These are phyloP conservation scores for Drosophila formosana DNA, from an alignment of 2,888 invertebrate species.

Conservation along the genomic window DNA sequence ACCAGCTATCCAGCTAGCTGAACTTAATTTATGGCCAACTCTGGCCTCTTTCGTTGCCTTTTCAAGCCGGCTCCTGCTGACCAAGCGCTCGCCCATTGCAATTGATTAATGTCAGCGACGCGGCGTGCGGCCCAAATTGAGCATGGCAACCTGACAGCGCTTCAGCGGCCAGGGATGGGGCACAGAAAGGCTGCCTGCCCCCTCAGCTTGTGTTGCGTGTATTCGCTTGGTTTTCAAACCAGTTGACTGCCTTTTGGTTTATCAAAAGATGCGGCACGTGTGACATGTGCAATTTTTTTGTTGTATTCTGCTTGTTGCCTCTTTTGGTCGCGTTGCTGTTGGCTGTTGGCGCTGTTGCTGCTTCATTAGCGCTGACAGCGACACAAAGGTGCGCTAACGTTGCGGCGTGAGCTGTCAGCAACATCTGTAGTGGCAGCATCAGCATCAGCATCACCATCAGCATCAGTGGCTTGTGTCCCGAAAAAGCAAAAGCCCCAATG, in stretches of 20 bases:
- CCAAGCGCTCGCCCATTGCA: constrained; percentile 38
- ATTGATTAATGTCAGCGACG: constrained; percentile 72
- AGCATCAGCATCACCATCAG: background rate
- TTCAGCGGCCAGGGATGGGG: constrained; percentile 2
- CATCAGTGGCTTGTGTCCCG: constrained; percentile 17
- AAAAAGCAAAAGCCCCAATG: constrained; percentile 26
- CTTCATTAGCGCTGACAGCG: constrained; percentile 71
- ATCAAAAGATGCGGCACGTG: constrained; percentile 56
- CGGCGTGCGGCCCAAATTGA: constrained; percentile 43
- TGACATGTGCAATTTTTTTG: constrained; percentile 52
- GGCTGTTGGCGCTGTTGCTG: constrained; percentile 37
- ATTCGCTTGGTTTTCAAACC: constrained; percentile 28
- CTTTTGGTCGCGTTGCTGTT: constrained; percentile 15
- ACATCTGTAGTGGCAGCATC: constrained; percentile 28
- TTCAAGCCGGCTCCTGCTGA: constrained; percentile 38
- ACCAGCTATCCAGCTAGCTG: constrained; percentile 22
- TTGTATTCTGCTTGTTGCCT: constrained; percentile 21
- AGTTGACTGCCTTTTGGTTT: constrained; percentile 42
- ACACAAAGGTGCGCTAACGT: constrained; percentile 60
- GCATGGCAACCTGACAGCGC: constrained; percentile 12
- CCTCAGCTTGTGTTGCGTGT: constrained; percentile 11
- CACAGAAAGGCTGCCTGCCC: background rate
- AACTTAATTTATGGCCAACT: constrained; percentile 61
- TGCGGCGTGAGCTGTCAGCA: constrained; percentile 59
- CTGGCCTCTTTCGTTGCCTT: constrained; percentile 13